Conservation (phyloP, 2,113 vertebrate genomes). For the Gobiocypris rarus region DNA sequence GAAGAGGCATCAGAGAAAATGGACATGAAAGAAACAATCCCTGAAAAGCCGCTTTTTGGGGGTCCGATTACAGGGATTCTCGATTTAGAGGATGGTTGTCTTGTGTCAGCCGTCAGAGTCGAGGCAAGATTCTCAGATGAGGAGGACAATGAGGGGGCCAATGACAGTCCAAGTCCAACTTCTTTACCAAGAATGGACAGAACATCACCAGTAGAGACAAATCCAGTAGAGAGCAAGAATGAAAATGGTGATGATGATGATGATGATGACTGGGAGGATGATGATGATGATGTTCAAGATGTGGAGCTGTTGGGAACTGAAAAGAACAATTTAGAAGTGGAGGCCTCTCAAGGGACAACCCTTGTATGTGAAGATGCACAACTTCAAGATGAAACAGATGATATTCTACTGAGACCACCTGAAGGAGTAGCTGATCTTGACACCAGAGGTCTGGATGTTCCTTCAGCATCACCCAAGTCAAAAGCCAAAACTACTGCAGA, state of each 20-base stretch:
- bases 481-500: not conserved
- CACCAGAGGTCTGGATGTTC: not conserved
- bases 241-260: conserved; percentile 47
- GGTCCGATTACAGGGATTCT: conserved; percentile 52
- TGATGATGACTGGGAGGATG: conserved; percentile 26
- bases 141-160: conserved; percentile 67
- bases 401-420: not conserved
- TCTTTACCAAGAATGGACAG: conserved; percentile 2
- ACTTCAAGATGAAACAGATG: not conserved
- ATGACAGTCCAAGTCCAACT: conserved; percentile 7
- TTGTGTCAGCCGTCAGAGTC: conserved; percentile 74
- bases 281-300: conserved; percentile 39
- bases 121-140: conserved; percentile 74
- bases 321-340: conserved; percentile 5
- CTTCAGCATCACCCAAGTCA: not conserved
- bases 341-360: not conserved
- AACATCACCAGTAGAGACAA: conserved; percentile 22
- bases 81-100: conserved; percentile 64
- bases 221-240: conserved; percentile 53
- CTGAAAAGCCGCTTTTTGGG: conserved; percentile 19
- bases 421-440: not conserved
- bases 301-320: conserved; percentile 37
- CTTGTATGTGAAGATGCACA: not conserved
- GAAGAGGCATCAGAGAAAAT: not conserved
- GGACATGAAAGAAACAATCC: conserved; percentile 1